Conservation (phyloP, 2,113 vertebrate genomes). For the Chlamydotis undulata region DNA sequence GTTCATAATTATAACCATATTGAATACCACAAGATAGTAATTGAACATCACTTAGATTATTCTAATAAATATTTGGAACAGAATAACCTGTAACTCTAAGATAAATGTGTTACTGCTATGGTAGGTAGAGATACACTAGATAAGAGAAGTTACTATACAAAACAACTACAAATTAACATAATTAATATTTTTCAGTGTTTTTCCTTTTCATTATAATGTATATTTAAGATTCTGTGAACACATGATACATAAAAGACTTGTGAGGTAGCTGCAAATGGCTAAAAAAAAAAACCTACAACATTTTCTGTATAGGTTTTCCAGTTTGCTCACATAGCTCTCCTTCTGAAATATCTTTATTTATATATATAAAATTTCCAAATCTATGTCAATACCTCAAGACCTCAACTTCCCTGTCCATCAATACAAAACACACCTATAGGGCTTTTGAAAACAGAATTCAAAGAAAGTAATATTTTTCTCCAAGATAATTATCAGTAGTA, state of each 20-base stretch:
- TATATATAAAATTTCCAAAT: not conserved
- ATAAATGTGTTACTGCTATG: not conserved
- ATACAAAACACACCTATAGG: not conserved
- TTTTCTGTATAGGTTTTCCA: not conserved
- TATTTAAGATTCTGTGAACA: not conserved
- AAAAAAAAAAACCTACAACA: not conserved
- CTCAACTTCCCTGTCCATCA: not conserved
- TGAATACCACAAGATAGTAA: not conserved
- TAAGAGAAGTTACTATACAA: not conserved
- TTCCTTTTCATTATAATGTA: not conserved
- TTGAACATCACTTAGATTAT: not conserved
- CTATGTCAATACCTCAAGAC: not conserved
- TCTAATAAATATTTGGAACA: not conserved
- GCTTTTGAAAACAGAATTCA: not conserved
- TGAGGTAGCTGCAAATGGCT: not conserved
- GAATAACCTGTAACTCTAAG: not conserved
- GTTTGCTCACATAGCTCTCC: not conserved
- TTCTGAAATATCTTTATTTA: not conserved
- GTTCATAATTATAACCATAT: not conserved
- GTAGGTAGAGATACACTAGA: not conserved
- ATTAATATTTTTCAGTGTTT: not conserved
- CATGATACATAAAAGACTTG: not conserved
- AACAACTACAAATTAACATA: not conserved
- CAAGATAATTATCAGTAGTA: not conserved
- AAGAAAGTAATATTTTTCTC: not conserved